Evolutionary conservation across 2,797 vertebrate species (phyloP).

Genomic region (Cheirogaleus major): DNA sequence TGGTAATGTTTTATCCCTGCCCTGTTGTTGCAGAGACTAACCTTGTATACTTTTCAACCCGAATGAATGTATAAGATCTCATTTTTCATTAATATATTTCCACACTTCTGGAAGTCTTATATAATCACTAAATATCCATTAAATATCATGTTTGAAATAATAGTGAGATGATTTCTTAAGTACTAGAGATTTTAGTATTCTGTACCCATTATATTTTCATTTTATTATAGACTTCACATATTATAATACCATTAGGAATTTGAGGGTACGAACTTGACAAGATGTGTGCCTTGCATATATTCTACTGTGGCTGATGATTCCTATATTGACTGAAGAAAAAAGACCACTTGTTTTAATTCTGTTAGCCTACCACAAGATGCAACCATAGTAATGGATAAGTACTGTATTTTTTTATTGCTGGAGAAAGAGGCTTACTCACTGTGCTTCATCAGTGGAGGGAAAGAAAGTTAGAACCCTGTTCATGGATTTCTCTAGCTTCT

Average conservation of each 20-base stretch:
- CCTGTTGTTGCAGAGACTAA: background rate
- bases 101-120: background rate
- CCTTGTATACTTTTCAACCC: background rate
- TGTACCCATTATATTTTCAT: background rate
- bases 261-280: background rate
- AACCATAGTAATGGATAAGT: background rate
- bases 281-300: background rate
- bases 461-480: background rate
- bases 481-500: background rate
- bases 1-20: background rate
- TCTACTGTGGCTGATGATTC: background rate
- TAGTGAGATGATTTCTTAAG: background rate
- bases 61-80: background rate
- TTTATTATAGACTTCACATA: background rate
- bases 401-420: background rate
- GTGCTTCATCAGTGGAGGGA: background rate
- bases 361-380: background rate
- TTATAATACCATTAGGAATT: background rate
- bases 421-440: background rate
- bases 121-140: background rate
- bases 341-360: background rate
- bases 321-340: background rate
- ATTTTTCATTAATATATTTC: background rate
- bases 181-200: background rate
- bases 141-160: background rate